Percentiles rank a stretch among this genome's conserved stretches.
These are phyloP conservation scores for Danaus chrysippus DNA, from an alignment of 2,888 invertebrate genomes.

Conservation along the genomic window DNA sequence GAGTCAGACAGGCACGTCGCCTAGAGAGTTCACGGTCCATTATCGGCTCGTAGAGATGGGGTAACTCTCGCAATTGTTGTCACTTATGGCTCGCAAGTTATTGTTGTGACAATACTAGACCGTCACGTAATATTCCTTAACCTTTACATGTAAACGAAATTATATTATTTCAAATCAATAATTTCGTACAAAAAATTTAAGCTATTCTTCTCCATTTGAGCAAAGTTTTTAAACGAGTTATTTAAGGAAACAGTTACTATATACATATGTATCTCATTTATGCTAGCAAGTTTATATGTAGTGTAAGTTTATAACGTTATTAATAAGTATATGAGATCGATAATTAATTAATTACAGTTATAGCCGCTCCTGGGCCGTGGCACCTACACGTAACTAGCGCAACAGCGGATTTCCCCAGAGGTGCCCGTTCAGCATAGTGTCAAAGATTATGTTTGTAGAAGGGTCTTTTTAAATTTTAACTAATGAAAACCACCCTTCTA, in stretches of 20 bases:
- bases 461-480: neutral
- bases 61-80: conserved; percentile 60
- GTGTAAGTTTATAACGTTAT: conserved; percentile 1
- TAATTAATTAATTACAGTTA: conserved; percentile 75
- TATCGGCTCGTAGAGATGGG: conserved; percentile 64
- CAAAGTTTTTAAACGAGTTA: no score
- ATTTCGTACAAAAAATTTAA: no score
- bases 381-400: conserved; percentile 68
- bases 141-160: neutral
- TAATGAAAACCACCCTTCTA: no score
- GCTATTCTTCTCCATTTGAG: no score
- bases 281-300: no score
- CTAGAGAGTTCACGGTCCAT: conserved; percentile 68
- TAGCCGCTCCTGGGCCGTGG: conserved; percentile 62
- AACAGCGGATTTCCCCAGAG: conserved; percentile 76
- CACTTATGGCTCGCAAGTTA: conserved; percentile 44
- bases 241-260: no score
- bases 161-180: no score
- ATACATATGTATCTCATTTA: no score
- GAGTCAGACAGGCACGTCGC: conserved; percentile 50
- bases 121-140: conserved; percentile 10
- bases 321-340: conserved; percentile 48
- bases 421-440: conserved; percentile 55
- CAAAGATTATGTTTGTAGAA: conserved; percentile 49
- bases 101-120: neutral